These are phyloP conservation scores for Herpetotheres cachinnans DNA, from an alignment of 2,113 vertebrate species.

Conservation along the genomic window DNA sequence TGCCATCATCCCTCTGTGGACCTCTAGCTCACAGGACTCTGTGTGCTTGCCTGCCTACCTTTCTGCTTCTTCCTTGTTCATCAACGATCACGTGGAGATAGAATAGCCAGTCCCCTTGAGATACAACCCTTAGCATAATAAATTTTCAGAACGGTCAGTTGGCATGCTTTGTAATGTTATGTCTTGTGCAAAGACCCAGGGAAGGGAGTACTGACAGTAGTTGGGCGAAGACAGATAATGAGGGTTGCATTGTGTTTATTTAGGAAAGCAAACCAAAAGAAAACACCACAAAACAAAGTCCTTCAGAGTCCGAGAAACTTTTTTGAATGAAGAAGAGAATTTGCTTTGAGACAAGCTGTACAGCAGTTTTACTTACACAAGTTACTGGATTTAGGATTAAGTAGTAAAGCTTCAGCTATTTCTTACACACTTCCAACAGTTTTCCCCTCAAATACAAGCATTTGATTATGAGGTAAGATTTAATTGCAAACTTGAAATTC, in stretches of 20 bases:
- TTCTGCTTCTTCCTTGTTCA: neutral
- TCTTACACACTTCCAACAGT: neutral
- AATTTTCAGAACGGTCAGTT: no score
- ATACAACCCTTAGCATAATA: no score
- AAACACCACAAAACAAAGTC: neutral
- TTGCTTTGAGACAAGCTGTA: neutral
- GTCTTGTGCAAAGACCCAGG: neutral
- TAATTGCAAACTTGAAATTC: neutral
- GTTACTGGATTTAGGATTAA: neutral
- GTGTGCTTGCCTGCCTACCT: neutral
- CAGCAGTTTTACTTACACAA: neutral
- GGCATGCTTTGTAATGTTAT: fast-evolving
- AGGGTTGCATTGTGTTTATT: neutral
- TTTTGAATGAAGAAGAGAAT: neutral
- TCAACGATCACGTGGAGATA: fast-evolving
- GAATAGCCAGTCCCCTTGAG: neutral
- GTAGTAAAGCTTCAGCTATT: neutral
- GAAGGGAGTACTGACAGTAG: neutral
- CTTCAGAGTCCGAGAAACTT: neutral
- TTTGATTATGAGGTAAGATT: neutral
- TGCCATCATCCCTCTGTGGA: neutral
- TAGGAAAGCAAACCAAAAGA: neutral
- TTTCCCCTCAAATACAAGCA: neutral
- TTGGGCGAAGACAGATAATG: neutral
- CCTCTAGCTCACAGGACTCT: neutral